A percentile compares a stretch with the other conserved stretches of the same genome.
Evolutionary conservation across 2,797 vertebrate genomes (phyloP).

Genomic region (Ceyx erithaca): DNA sequence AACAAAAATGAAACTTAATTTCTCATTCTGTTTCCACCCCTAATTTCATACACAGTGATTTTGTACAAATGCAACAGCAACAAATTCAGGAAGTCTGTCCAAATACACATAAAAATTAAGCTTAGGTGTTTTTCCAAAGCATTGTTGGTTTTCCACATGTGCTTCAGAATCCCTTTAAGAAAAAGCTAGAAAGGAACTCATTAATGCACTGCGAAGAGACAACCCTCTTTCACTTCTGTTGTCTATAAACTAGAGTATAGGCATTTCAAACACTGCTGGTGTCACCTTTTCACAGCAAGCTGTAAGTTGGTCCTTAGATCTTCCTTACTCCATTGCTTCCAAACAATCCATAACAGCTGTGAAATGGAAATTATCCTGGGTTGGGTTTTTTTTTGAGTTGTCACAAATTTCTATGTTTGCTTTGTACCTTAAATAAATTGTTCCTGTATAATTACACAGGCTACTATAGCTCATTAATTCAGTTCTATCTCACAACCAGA

Average conservation of each 20-base stretch:
- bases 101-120: background rate
- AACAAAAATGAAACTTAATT: background rate
- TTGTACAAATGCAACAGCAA: background rate
- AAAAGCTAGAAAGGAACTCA: background rate
- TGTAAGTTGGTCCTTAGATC: background rate
- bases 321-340: background rate
- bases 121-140: background rate
- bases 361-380: background rate
- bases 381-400: background rate
- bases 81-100: background rate
- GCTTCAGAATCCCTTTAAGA: background rate
- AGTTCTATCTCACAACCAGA: background rate
- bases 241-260: background rate
- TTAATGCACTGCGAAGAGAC: background rate
- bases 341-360: background rate
- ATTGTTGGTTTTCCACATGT: background rate
- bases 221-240: background rate
- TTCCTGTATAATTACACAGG: background rate
- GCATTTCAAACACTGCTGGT: background rate
- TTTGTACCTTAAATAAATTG: slow-evolving; percentile 11
- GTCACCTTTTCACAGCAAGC: background rate
- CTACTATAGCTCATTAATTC: background rate
- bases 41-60: background rate
- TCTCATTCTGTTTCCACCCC: background rate
- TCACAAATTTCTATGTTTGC: background rate